Evolutionary conservation across 2,888 invertebrate species (phyloP).

Genomic region (Lacanobia oleracea): DNA sequence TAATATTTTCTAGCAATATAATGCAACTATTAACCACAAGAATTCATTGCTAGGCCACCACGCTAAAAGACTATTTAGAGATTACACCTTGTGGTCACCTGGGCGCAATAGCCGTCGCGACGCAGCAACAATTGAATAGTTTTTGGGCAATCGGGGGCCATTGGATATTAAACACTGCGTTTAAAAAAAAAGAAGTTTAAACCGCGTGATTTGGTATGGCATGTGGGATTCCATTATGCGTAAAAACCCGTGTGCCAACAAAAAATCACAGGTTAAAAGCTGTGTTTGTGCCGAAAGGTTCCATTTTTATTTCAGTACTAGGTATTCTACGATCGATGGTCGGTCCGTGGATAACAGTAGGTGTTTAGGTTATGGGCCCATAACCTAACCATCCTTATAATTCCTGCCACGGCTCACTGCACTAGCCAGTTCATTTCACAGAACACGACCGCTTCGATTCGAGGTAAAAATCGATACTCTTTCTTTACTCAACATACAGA

Average conservation of each 20-base stretch:
- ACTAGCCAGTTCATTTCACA: slow-evolving; percentile 65
- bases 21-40: not conserved
- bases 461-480: slow-evolving; percentile 25
- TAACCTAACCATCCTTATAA: slow-evolving; percentile 5
- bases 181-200: too few species aligned
- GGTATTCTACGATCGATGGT: slow-evolving; percentile 27
- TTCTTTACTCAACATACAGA: slow-evolving; percentile 16
- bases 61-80: not conserved
- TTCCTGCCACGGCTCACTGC: slow-evolving; percentile 63
- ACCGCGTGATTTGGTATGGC: too few species aligned
- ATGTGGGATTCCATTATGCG: too few species aligned
- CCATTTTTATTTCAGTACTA: slow-evolving; percentile 2
- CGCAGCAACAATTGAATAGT: too few species aligned
- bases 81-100: not conserved
- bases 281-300: not conserved
- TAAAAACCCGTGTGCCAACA: too few species aligned
- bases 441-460: slow-evolving; percentile 17
- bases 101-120: too few species aligned
- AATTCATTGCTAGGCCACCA: not conserved
- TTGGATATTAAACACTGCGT: too few species aligned
- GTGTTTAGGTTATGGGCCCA: not conserved
- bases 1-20: too few species aligned
- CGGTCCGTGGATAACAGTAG: slow-evolving; percentile 29
- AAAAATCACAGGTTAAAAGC: too few species aligned
- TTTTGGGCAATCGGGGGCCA: too few species aligned